Conservation (phyloP, 2,113 vertebrate species). For the Cebus imitator region DNA sequence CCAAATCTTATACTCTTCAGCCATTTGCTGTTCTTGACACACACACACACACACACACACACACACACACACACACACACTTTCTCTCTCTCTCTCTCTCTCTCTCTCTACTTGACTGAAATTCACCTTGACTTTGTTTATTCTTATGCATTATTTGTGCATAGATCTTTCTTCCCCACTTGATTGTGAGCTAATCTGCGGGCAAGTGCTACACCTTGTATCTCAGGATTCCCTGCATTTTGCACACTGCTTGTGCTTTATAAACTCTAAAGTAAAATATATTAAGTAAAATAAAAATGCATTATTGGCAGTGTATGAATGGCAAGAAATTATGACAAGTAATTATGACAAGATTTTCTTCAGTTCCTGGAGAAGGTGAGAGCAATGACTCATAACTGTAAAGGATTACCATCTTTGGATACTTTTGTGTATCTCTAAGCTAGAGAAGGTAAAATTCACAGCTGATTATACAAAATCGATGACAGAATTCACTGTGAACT, state of each 20-base stretch:
- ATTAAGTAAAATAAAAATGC: neutral
- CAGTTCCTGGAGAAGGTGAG: neutral
- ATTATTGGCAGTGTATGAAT: neutral
- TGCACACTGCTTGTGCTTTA: neutral
- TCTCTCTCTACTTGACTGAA: neutral
- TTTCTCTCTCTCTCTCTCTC: too few species aligned
- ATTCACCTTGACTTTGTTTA: neutral
- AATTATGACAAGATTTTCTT: neutral
- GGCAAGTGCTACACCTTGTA: neutral
- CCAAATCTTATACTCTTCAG: neutral
- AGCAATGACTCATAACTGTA: neutral
- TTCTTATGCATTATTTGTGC: neutral
- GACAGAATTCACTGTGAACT: neutral
- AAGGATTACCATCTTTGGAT: neutral
- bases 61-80: neutral
- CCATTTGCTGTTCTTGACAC: neutral
- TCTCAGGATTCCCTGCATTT: neutral
- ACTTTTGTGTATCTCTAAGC: neutral
- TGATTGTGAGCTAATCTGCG: neutral
- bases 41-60: neutral
- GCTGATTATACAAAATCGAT: neutral
- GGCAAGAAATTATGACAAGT: neutral
- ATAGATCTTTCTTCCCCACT: accelerated
- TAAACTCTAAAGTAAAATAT: neutral
- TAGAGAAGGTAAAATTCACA: neutral